Evolutionary conservation across 2,888 invertebrate genomes (phyloP).

Genomic region (Drosophila anomalata): DNA sequence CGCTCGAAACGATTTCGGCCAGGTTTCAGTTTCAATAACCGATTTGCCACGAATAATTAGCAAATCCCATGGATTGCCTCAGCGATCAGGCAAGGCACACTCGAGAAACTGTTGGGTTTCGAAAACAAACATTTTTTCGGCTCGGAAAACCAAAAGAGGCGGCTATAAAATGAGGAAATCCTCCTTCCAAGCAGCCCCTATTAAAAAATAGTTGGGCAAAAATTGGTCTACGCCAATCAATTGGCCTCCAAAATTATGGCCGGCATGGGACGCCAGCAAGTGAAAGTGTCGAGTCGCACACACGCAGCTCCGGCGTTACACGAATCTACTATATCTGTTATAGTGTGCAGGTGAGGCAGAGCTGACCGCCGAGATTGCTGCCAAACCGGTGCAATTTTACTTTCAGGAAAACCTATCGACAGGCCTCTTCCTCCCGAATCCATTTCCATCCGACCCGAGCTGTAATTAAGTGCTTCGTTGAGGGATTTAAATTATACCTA

Average conservation of each 20-base stretch:
- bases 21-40: slow-evolving; percentile 1
- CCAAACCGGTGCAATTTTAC: slow-evolving; percentile 45
- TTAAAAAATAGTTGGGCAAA: slow-evolving; percentile 38
- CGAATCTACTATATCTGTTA: slow-evolving; percentile 1
- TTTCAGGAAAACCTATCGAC: slow-evolving; percentile 43
- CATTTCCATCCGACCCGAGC: background rate
- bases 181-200: slow-evolving; percentile 4
- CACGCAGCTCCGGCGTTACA: background rate
- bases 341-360: background rate
- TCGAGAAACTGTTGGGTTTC: background rate
- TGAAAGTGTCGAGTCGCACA: slow-evolving; percentile 33
- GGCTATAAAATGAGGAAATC: slow-evolving; percentile 37
- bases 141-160: slow-evolving; percentile 22
- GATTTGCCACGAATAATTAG: slow-evolving; percentile 18
- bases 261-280: slow-evolving; percentile 31
- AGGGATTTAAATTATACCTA: too few species aligned
- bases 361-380: slow-evolving; percentile 15
- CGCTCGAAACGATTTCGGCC: background rate
- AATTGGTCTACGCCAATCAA: slow-evolving; percentile 37
- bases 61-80: slow-evolving; percentile 19
- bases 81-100: background rate
- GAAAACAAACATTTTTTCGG: slow-evolving; percentile 22
- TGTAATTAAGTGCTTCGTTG: background rate
- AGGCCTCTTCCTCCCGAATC: slow-evolving; percentile 17
- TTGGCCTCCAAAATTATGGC: slow-evolving; percentile 43